Conservation (phyloP, 2,113 vertebrate genomes). For the Galemys pyrenaicus region DNA sequence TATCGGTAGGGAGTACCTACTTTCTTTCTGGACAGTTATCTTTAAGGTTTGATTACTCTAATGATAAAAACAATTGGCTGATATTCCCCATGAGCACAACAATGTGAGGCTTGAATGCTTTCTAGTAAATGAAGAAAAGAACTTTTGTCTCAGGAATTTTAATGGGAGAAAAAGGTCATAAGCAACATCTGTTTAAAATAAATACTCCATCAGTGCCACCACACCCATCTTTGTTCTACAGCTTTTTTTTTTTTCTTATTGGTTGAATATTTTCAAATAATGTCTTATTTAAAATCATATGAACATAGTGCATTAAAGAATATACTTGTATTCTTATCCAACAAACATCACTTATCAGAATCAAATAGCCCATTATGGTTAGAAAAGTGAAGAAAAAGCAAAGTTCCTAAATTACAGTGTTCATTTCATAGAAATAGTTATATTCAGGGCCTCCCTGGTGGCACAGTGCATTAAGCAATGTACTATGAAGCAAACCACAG, state of each 20-base stretch:
- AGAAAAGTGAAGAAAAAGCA: neutral
- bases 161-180: conserved; percentile 64
- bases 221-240: conserved; percentile 27
- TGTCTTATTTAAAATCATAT: conserved; percentile 59
- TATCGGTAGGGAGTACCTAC: conserved; percentile 61
- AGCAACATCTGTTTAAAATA: conserved; percentile 75
- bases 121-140: conserved; percentile 73
- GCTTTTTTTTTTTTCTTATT: neutral
- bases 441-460: too few relatives aligned
- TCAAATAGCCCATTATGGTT: neutral
- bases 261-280: conserved; percentile 62
- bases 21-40: conserved; percentile 77
- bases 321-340: conserved; percentile 5
- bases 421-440: neutral
- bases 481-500: too few relatives aligned
- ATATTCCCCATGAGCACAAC: conserved; percentile 56
- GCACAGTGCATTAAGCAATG: too few relatives aligned
- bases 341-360: neutral
- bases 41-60: conserved; percentile 80
- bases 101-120: conserved; percentile 66
- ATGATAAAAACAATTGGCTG: conserved; percentile 78
- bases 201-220: conserved; percentile 30
- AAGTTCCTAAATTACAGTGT: neutral
- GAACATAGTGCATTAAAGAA: neutral
- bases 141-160: conserved; percentile 75